Conservation (phyloP, 2,888 invertebrate genomes). For the Parnassius mnemosyne region DNA sequence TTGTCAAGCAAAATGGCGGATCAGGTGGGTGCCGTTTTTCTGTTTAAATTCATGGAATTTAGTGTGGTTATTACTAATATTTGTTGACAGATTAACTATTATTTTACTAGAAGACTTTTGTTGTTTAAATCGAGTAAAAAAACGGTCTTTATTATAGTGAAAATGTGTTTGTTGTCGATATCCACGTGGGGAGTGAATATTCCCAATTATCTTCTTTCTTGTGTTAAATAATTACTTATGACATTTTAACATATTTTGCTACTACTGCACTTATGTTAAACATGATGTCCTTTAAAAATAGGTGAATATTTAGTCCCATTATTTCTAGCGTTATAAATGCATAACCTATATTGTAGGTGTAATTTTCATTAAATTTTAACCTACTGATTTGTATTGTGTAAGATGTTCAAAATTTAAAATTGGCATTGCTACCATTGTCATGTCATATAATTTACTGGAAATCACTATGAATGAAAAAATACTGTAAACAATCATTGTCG, state of each 20-base stretch:
- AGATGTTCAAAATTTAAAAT: too few species aligned
- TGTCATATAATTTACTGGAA: too few species aligned
- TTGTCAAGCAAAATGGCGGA: slow-evolving; percentile 88
- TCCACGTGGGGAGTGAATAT: slow-evolving; percentile 54
- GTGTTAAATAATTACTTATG: slow-evolving; percentile 7
- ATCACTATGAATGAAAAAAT: too few species aligned
- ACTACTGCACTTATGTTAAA: neutral
- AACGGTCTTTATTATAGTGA: slow-evolving; percentile 33
- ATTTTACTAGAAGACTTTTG: neutral
- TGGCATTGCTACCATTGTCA: too few species aligned
- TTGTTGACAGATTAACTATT: slow-evolving; percentile 3
- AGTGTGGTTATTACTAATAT: neutral
- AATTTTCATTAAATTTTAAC: too few species aligned
- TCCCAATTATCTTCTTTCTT: slow-evolving; percentile 8
- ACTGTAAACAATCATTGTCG: too few species aligned
- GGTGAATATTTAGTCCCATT: too few species aligned
- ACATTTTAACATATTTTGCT: neutral
- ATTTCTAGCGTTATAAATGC: too few species aligned
- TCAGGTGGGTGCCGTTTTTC: slow-evolving; percentile 83
- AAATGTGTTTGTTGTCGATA: slow-evolving; percentile 45
- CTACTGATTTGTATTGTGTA: too few species aligned
- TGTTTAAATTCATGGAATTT: slow-evolving; percentile 36
- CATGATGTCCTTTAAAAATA: neutral
- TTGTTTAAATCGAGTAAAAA: slow-evolving; percentile 12
- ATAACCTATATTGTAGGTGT: too few species aligned